Conservation (phyloP, 2,888 invertebrate species). For the Miltochrista miniata region DNA sequence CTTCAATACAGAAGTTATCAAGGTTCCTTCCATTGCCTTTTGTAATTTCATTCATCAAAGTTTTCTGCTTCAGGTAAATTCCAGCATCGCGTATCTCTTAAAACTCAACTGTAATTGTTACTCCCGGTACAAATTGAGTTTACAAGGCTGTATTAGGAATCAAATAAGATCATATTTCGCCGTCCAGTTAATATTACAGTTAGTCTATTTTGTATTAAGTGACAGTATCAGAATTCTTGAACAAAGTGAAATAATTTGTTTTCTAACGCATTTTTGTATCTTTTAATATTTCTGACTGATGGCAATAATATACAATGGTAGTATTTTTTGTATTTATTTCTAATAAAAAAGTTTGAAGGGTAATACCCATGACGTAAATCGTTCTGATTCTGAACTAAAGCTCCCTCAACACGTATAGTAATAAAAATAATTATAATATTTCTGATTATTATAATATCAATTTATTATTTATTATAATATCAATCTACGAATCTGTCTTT, state of each 20-base stretch:
- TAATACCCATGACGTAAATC: no score
- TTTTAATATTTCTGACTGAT: no score
- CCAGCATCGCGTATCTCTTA: constrained; percentile 24
- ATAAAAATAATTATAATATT: no score
- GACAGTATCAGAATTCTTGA: constrained; percentile 4
- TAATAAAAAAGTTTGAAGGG: no score
- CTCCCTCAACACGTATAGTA: no score
- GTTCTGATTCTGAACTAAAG: no score
- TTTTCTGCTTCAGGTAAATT: neutral
- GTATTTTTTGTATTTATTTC: no score
- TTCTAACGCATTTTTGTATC: no score
- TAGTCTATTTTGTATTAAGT: constrained; percentile 38
- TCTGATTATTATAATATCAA: no score
- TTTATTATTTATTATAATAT: no score
- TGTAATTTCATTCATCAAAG: neutral
- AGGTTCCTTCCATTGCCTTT: neutral
- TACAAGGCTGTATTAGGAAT: constrained; percentile 72
- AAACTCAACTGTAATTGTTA: constrained; percentile 39
- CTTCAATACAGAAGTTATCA: neutral
- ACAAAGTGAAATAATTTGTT: neutral
- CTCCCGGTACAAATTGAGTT: constrained; percentile 70
- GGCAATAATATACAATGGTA: no score
- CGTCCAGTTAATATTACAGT: constrained; percentile 59
- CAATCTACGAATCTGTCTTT: no score
- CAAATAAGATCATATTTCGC: constrained; percentile 77